Evolutionary conservation across 2,888 invertebrate species (phyloP), one percentile per base, ranked within the genome.

Genomic region (Eupithecia subumbrata): DNA sequence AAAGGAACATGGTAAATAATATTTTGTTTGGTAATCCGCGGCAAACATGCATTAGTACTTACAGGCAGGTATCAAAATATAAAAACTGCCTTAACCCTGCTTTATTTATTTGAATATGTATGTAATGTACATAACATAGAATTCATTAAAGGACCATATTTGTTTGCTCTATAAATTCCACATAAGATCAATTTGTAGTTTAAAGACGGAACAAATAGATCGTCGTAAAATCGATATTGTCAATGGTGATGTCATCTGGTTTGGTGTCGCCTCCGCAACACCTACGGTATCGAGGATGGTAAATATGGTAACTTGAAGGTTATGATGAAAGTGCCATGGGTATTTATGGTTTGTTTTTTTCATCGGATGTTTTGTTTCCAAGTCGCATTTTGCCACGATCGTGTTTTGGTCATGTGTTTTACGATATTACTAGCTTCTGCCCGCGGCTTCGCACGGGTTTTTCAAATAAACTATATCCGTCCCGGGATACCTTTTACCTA

Each of bases 221-320:
- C 45, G 73, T 76, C 76, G 73, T 76, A 56, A 72, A 74, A 74
- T 77, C 76, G 60, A 74, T 74, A 74, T 67, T 63, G 71, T 76
- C 70, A 73, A 66, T 34, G 66, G 14, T 77, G 77, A 77, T 74
- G 74, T 77, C 74, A 77, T 5, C 25, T 37, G 12, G 25, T 74
- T 72, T 45, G 75, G 18, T 25, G n/a, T 60, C 76, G 78, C 80
- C 80, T 78, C 77, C 78, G 68, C 75, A 16, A 67, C 80, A 72
- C 80, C 80, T 74, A 80, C 80, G 73, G 68, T 22, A 68, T 14
- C n/a, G 43, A 18, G 43, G 72, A 45, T 69, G 69, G 73, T 66
- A 75, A 78, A 75, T 63, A 64, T 11, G 45, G 45, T 18, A 73
- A 72, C 72, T n/a, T 12, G 74, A 77, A 77, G 76, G 76, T 74